Conservation (phyloP, 1,140 invertebrate species). For the Zaprionus davidi region DNA sequence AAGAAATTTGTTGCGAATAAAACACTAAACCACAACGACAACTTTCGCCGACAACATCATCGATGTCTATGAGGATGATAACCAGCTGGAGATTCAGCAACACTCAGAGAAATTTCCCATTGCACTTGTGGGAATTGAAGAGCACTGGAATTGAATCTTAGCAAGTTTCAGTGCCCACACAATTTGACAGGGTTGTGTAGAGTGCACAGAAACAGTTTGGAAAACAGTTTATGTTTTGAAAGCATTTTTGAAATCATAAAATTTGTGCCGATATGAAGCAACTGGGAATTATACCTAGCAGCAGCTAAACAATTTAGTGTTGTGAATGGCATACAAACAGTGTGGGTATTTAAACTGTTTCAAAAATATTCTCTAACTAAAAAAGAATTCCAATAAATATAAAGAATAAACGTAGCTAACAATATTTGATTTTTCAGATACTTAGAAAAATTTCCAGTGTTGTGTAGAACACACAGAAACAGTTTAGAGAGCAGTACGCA, state of each 20-base stretch:
- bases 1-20: conserved; percentile 33
- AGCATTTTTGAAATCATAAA: too few relatives aligned
- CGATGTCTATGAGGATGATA: conserved; percentile 75
- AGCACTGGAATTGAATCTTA: neutral
- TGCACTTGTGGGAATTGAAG: neutral
- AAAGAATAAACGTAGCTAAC: neutral
- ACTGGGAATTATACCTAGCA: too few relatives aligned
- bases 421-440: too few relatives aligned
- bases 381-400: accelerated
- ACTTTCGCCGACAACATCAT: conserved; percentile 48
- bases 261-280: too few relatives aligned
- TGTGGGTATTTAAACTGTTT: too few relatives aligned
- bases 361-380: neutral
- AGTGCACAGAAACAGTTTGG: too few relatives aligned
- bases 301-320: neutral
- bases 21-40: conserved; percentile 49
- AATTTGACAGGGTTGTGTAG: too few relatives aligned
- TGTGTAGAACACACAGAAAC: neutral
- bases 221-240: too few relatives aligned
- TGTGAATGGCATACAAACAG: neutral
- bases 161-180: too few relatives aligned
- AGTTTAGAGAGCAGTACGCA: neutral
- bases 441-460: neutral
- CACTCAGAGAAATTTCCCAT: conserved; percentile 4
- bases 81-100: conserved; percentile 17